phyloP scores from a whole-genome alignment of 2,113 vertebrate genomes.

The Gobio gobio region DNA sequence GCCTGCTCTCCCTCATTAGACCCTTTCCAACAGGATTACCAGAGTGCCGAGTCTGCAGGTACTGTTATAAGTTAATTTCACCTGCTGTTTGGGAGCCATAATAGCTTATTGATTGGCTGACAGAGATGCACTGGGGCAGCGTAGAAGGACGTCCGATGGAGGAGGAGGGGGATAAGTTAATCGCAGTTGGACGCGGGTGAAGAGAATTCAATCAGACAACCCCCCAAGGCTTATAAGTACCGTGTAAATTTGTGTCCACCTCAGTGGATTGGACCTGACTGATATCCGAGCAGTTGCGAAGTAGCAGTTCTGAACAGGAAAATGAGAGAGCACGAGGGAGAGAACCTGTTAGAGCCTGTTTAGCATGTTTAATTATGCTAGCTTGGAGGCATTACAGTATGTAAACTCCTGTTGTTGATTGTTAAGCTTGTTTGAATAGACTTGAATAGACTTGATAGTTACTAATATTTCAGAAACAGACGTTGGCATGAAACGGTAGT shows the following conservation, averaged over 20 bases:
- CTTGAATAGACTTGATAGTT: neutral
- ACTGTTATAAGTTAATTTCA: constrained; percentile 76
- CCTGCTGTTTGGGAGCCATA: constrained; percentile 73
- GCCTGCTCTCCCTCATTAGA: constrained; percentile 62
- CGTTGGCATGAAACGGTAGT: no score
- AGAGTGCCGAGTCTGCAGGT: constrained; percentile 77
- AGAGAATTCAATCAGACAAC: constrained; percentile 72
- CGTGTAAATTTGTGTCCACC: constrained; percentile 62
- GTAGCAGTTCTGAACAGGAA: neutral
- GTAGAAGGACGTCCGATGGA: constrained; percentile 62
- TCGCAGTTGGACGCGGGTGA: constrained; percentile 67
- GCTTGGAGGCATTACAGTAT: neutral
- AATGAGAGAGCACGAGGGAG: neutral
- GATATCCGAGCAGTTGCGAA: constrained; percentile 6
- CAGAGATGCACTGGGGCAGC: constrained; percentile 68
- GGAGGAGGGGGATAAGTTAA: constrained; percentile 75
- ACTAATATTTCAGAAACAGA: neutral
- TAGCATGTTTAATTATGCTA: constrained; percentile 16
- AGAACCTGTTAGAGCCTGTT: neutral
- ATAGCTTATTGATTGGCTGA: constrained; percentile 82
- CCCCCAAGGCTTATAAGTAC: constrained; percentile 63
- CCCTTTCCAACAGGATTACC: constrained; percentile 71
- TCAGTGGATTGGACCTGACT: constrained; percentile 31
- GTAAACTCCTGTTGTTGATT: neutral
- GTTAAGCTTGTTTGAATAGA: neutral